Evolutionary conservation across 2,113 vertebrate genomes (phyloP).

Genomic region (Oxyruncus cristatus): DNA sequence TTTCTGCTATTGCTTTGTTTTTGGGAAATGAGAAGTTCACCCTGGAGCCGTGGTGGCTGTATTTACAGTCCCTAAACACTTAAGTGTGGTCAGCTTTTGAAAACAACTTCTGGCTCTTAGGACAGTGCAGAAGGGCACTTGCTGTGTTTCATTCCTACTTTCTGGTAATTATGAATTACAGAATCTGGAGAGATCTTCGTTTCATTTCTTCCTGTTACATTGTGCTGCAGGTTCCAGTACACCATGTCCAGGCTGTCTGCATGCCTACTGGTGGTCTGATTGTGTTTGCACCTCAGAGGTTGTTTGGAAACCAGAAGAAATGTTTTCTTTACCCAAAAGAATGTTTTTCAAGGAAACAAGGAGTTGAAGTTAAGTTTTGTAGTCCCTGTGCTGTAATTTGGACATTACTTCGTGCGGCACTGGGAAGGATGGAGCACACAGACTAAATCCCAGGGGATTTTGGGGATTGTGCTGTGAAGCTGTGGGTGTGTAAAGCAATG

Average conservation of each 20-base stretch:
- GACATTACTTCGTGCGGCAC: accelerated
- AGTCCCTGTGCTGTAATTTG: not conserved
- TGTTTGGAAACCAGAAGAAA: not conserved
- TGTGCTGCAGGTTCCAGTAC: not conserved
- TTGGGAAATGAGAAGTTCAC: not conserved
- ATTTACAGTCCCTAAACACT: not conserved
- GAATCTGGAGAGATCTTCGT: not conserved
- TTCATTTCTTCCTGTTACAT: not conserved
- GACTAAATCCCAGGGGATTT: not conserved
- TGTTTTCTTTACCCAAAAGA: not conserved
- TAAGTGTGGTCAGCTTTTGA: not conserved
- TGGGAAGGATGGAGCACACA: accelerated
- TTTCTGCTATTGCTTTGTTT: not conserved
- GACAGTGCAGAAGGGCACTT: not conserved
- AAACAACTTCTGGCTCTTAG: not conserved
- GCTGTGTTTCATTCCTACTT: not conserved
- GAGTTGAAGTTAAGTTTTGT: not conserved
- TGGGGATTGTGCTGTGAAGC: not conserved
- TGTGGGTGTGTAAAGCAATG: not conserved
- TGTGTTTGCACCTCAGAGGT: not conserved
- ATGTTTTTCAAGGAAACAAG: not conserved
- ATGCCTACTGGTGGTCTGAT: not conserved
- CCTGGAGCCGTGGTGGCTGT: not conserved
- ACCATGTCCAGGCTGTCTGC: not conserved
- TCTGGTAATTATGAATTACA: not conserved